Evolutionary conservation across 1,140 invertebrate genomes (phyloP), one percentile per base, ranked within the genome.

Genomic region (Drosophila pachea): DNA sequence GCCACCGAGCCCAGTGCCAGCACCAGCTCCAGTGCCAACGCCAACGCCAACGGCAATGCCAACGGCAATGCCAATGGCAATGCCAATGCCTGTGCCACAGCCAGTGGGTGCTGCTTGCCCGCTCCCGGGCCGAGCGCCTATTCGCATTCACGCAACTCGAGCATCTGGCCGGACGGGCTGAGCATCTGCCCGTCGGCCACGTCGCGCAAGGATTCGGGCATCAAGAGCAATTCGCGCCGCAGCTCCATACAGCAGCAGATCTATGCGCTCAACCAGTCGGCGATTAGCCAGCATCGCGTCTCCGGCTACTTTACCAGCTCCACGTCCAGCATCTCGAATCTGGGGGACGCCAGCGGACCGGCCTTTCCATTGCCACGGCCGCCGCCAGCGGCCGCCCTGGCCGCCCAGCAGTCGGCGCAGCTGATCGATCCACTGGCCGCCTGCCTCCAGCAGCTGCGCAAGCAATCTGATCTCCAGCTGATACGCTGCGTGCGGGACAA

Each of bases 231-330:
- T 47, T 96, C 95, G 73, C 91, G 95, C 1, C 90, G 95, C 61
- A 96, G 95, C 71, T 96, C 95, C 82, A 95, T 96, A 83, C 95
- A 96, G 76, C 94, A 94, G 73, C 95, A 95, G 92, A 94, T 95
- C 88, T 88, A 81, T 66, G 77, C 79, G 0, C 58, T 89, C 4
- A 89, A 88, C 45, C 94, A 95, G 86, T 92, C 92, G 45, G 94
- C 95, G 63, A 92, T 95, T 54, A 90, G 95, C 70, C 93, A 93
- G 48, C 94, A 96, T 69, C 91, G 95, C 12, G 94, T 96, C 0
- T 97, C 95, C 29, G 96, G 95, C 5, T 97, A 96, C 89, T 96
- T 95, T 75, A 96, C 95, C n/a, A 94, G 94, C 52, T 95, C 93
- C 89, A 92, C 93, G 38, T 94, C 93, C 4, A 94, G 93, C 72